A percentile compares a stretch with the other conserved stretches of the same genome.
These are phyloP conservation scores for Plagodis pulveraria DNA, from an alignment of 2,888 invertebrate genomes.

Conservation along the genomic window DNA sequence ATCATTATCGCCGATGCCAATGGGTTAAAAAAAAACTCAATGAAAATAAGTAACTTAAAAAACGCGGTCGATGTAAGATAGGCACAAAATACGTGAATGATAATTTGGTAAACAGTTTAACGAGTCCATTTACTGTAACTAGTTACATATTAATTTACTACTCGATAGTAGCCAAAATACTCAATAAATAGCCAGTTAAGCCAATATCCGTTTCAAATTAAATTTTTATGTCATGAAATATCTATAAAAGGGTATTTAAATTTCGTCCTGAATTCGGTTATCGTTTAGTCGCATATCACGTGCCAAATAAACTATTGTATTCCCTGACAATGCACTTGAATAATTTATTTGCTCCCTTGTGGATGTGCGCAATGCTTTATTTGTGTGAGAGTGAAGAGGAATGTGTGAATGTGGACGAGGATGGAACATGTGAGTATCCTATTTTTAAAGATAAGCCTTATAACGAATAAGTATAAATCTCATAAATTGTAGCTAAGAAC, in stretches of 20 bases:
- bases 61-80: too few relatives aligned
- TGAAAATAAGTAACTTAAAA: too few relatives aligned
- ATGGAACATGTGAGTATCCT: slow-evolving; percentile 47
- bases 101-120: too few relatives aligned
- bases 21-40: too few relatives aligned
- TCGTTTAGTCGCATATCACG: slow-evolving; percentile 33
- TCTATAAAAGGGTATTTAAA: slow-evolving; percentile 40
- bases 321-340: slow-evolving; percentile 40
- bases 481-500: too few relatives aligned
- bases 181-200: slow-evolving; percentile 5
- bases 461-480: too few relatives aligned
- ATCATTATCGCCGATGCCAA: too few relatives aligned
- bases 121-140: too few relatives aligned
- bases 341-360: slow-evolving; percentile 37
- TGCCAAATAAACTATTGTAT: slow-evolving; percentile 39
- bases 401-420: slow-evolving; percentile 44
- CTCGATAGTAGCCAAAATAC: slow-evolving; percentile 9
- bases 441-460: not conserved
- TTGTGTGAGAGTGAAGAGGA: slow-evolving; percentile 34
- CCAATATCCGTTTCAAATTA: slow-evolving; percentile 22
- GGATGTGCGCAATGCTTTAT: slow-evolving; percentile 35
- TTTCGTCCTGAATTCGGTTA: slow-evolving; percentile 36
- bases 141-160: slow-evolving; percentile 1
- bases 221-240: slow-evolving; percentile 23
- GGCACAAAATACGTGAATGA: too few relatives aligned